Percentiles rank a stretch among this genome's conserved stretches.
phyloP scores from a whole-genome alignment of 2,888 invertebrate genomes.

The Pycnomerus fuliginosus region DNA sequence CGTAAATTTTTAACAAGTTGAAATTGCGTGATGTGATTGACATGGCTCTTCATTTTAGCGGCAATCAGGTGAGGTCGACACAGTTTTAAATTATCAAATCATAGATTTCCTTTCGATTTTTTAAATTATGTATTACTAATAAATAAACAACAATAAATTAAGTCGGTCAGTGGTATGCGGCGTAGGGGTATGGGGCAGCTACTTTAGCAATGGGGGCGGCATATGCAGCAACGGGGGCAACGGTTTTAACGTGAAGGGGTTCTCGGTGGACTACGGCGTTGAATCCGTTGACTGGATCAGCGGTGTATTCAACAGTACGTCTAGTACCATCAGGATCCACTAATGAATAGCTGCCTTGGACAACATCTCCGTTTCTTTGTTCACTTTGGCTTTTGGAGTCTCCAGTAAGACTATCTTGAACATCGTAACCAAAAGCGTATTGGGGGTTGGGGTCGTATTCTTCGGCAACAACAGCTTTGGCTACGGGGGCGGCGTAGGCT shows the following conservation, averaged over 20 bases:
- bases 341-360: constrained; percentile 57
- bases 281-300: constrained; percentile 63
- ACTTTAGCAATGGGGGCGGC: constrained; percentile 19
- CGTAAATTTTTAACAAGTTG: background rate
- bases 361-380: constrained; percentile 56
- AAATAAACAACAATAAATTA: constrained; percentile 14
- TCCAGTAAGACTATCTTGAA: constrained; percentile 58
- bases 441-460: constrained; percentile 57
- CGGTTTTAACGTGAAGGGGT: constrained; percentile 53
- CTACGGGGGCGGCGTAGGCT: constrained; percentile 31
- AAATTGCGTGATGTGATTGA: constrained; percentile 8
- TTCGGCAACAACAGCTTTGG: constrained; percentile 36
- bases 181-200: constrained; percentile 1
- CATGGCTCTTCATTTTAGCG: constrained; percentile 31
- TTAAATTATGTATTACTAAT: background rate
- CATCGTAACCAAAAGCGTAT: constrained; percentile 59
- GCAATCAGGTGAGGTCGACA: constrained; percentile 30
- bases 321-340: constrained; percentile 58
- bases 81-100: constrained; percentile 2
- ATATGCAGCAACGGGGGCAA: constrained; percentile 30
- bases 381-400: constrained; percentile 58
- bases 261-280: constrained; percentile 66
- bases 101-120: background rate
- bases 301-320: constrained; percentile 58
- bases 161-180: constrained; percentile 8